Base-by-base conservation (phyloP, 2,888 invertebrate genomes). In the Heterodera filipjevi region DNA sequence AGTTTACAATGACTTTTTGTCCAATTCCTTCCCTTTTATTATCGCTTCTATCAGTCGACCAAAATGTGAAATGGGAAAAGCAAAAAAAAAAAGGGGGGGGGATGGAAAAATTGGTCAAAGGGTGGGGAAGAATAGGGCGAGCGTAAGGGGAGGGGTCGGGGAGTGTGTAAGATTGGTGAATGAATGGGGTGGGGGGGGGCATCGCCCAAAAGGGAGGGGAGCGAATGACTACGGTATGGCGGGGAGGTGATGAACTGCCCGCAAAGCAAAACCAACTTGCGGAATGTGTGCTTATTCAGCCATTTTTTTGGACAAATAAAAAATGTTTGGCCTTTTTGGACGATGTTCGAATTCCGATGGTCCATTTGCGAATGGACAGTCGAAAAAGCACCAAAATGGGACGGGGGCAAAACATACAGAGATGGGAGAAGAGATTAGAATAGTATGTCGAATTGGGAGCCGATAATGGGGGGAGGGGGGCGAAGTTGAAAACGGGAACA, bases 21-120 rank as follows among this genome's bases (percentile, higher is more conserved):
- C 27, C 59, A n/a, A 46, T 10, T 27, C 27, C 59, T 27, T 27
- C 59, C 27, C 22, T 59, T 59, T 59, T 27, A 22, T 59, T 59
- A 59, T 59, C 59, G 59, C 12, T 59, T 59, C 27, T 10, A 59
- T 59, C 59, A 59, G 49, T 49, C 49, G 59, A 59, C 59, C 59
- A 59, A 59, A 59, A 59, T 22, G 59, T 27, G 27, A 27, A 59
- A n/a, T n/a, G 27, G 59, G 59, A 59, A 27, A 59, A 59, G n/a
- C 59, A 59, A 59, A 59, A 59, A 59, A 59, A 59, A 19, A 16
- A 5, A 19, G 22, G 53, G 53, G 59, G 59, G 59, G 59, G n/a
- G 59, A 59, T n/a, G 59, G 27, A 27, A 59, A 59, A 59, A 53
- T 59, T 59, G 59, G 59, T 59, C 59, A 59, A 59, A 59, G 59